Base-by-base conservation (phyloP, 2,888 invertebrate species). In the Linnaemya vulpina region DNA sequence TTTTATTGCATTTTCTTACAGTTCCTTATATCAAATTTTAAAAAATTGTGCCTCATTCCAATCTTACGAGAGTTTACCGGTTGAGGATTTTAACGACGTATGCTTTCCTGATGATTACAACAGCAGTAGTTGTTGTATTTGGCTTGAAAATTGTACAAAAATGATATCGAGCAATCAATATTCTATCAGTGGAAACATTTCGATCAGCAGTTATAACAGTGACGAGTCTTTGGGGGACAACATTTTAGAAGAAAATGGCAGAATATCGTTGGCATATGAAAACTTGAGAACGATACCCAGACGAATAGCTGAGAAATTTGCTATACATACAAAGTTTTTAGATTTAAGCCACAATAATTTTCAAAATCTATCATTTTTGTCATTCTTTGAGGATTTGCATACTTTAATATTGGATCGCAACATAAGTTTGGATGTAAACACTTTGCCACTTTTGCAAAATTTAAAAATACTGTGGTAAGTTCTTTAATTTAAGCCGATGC, bases 381-480 rank as follows among this genome's bases (percentile, higher is more conserved):
- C 94, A 3, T 94, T 95, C 89, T 97, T 97, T 91, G 95, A 94
- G 81, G 94, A 94, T 81, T 91, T 97, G 78, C 95, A 95, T 11
- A 96, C 96, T 0, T 91, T 97, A 15, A 97, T 97, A 87, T 94
- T 97, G 87, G 98, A 98, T 91, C 95, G 96, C 88, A 98, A 98
- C 90, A 93, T 94, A 1, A 94, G 97, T 79, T 94, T 95, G 38
- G 95, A 96, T 58, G 94, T 94, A 71, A 95, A 95, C 46, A 93
- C 94, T 15, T 93, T 97, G 65, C 97, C 97, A 0, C 94, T 94
- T 53, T 91, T 97, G 91, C 95, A 96, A 0, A 94, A 94, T 87
- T 91, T 98, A 22, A 95, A 95, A 89, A 94, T 97, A 55, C 92
- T 98, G 30, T 98, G 97, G 96, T 94, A 89, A 93, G 90, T 77